These are phyloP conservation scores for Siphamia tubifer DNA, from an alignment of 2,113 vertebrate species.

Conservation along the genomic window DNA sequence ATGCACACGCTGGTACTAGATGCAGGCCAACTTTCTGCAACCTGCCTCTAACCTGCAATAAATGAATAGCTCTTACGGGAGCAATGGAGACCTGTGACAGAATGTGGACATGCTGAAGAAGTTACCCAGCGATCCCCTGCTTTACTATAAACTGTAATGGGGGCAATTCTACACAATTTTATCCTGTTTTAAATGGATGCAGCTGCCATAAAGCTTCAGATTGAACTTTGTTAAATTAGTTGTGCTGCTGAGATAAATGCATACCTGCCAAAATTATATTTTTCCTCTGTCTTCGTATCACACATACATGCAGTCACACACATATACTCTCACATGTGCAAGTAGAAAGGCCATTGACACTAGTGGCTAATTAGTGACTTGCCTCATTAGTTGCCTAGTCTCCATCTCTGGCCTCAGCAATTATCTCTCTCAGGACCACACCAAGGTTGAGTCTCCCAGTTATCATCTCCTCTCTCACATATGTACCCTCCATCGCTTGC, in stretches of 20 bases:
- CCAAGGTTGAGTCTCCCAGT: constrained; percentile 47
- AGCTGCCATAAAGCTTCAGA: not conserved
- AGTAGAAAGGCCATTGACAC: constrained; percentile 59
- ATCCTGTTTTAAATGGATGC: not conserved
- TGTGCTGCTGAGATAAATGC: not conserved
- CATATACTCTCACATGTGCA: constrained; percentile 2
- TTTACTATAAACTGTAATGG: not conserved
- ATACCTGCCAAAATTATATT: constrained; percentile 1
- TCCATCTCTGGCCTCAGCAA: constrained; percentile 56
- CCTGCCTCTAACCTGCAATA: not conserved
- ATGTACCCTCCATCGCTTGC: not conserved
- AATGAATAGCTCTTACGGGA: not conserved
- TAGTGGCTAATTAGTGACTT: constrained; percentile 66
- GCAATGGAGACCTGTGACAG: not conserved
- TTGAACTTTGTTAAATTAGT: not conserved
- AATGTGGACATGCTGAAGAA: not conserved
- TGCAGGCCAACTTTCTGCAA: not conserved
- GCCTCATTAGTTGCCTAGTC: constrained; percentile 64
- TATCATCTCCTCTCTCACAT: not conserved
- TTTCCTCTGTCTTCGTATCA: not conserved
- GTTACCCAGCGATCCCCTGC: not conserved
- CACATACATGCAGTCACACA: not conserved
- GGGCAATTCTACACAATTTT: not conserved
- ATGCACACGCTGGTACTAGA: not conserved
- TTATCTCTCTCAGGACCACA: constrained; percentile 55